Evolutionary conservation across 2,113 vertebrate genomes (phyloP), one percentile per base, ranked within the genome.

Genomic region (Trochalopteron elliotii): DNA sequence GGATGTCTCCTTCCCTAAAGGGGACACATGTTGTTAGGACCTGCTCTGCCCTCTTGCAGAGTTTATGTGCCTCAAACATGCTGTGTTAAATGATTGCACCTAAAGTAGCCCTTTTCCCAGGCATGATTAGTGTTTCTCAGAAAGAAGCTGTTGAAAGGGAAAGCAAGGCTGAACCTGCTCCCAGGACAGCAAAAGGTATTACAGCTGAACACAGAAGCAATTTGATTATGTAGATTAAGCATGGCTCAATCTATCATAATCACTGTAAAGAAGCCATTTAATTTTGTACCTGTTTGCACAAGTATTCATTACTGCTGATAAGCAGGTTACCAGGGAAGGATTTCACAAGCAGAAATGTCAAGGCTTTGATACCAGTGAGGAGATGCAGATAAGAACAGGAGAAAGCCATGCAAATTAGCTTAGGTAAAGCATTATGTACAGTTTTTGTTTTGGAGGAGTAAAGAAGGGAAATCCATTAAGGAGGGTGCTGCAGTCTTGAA

Each of bases 161-260:
- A 82, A 33, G 76, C 39, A 82, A 57, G 60, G 53, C 76, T 82
- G 83, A 95, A 90, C 52, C 65, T 94, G 39, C 83, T 97, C 90
- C 92, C 83, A 85, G 79, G 91, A 85, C 47, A 82, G 85, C 79
- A 70, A 39, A 94, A 96, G 65, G 87, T 96, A 83, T 94, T 95
- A 74, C n/a, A 81, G 31, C 68, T 91, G 92, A 97, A 87, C 84
- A 90, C 59, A 96, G 83, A 91, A 85, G 94, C 87, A 97, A 90
- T 97, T 95, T 96, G 97, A 97, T 97, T 96, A 96, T 97, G 87
- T 96, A 97, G 96, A 97, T 98, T 96, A 96, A 95, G 90, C 75
- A 50, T 77, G 78, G 83, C 91, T 96, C 94, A 90, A 70, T 97
- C 93, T 96, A 68, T 97, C 96, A 86, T 84, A 96, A 96, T 97